Base-by-base conservation (phyloP, 2,113 vertebrate genomes). In the Indicator indicator region DNA sequence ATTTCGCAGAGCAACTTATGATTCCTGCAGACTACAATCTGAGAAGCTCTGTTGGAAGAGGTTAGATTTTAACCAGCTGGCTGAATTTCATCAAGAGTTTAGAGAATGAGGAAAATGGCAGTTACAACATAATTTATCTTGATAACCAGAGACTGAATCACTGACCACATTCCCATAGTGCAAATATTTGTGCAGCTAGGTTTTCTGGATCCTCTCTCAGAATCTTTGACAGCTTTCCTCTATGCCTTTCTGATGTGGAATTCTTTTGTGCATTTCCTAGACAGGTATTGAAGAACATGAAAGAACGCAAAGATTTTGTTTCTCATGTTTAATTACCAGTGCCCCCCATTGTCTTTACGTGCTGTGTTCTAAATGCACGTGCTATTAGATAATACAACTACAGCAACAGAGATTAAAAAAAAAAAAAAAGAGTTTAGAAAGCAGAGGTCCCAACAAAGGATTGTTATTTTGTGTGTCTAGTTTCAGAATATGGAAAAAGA, bases 91-190 rank as follows among this genome's bases (percentile, higher is more conserved):
- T 11, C 91, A 83, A 85, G 72, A 88, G 40, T 32, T 48, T 76
- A 33, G 64, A 89, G 78, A 83, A 82, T 20, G 59, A 82, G 74
- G 65, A 71, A 87, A 91, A 69, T 63, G 16, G 46, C 76, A 76
- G 48, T 90, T 91, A 86, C 76, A 86, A 88, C 65, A 69, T 84
- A 28, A 86, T 88, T 96, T 86, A 80, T 95, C 60, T 88, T 70
- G 90, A 88, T 91, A 88, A 79, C 27, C 46, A 80, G 68, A 54
- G 74, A 71, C 8, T 77, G 78, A 77, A 33, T 83, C 68, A 69
- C 87, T 89, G 19, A 65, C 64, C 86, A 74, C 76, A 74, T 88
- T 80, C 46, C 52, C 69, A 33, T 8, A 73, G 79, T 44, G 62
- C 83, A 95, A 91, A 89, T 91, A 88, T 78, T 94, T 95, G 71